These are phyloP conservation scores for Cotesia chilonis DNA, from an alignment of 1,140 invertebrate species.

Conservation along the genomic window DNA sequence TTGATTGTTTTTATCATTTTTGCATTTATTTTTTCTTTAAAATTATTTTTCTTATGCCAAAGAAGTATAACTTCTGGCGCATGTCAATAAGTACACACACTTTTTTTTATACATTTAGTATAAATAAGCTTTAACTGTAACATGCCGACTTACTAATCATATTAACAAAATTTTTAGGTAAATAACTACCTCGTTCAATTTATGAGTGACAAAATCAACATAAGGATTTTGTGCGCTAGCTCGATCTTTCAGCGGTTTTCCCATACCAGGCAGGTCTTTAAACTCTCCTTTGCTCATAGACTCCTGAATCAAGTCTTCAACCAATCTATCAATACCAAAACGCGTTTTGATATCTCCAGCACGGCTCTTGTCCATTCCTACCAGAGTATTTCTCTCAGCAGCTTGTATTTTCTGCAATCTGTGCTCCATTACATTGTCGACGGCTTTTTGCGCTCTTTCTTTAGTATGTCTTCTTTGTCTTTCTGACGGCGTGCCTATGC, in stretches of 20 bases:
- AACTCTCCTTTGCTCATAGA: conserved; percentile 90
- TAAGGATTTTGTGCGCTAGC: conserved; percentile 74
- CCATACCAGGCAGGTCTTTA: conserved; percentile 80
- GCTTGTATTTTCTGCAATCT: conserved; percentile 73
- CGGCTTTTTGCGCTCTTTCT: conserved; percentile 75
- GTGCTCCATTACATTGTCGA: conserved; percentile 80
- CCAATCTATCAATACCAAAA: conserved; percentile 85
- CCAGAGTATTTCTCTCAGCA: conserved; percentile 71
- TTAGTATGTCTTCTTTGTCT: conserved; percentile 79
- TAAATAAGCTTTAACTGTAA: too few relatives aligned
- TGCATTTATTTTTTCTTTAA: too few relatives aligned
- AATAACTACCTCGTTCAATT: conserved; percentile 79
- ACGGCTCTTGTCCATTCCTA: conserved; percentile 71
- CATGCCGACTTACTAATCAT: too few relatives aligned
- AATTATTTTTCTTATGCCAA: too few relatives aligned
- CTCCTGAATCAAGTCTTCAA: conserved; percentile 90
- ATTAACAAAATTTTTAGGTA: too few relatives aligned
- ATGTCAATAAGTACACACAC: too few relatives aligned
- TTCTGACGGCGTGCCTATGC: conserved; percentile 79
- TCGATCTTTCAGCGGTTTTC: conserved; percentile 79
- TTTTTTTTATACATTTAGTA: too few relatives aligned
- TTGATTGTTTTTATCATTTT: too few relatives aligned
- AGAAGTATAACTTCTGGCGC: neutral
- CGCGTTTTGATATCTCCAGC: conserved; percentile 78
- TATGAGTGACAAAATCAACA: conserved; percentile 88